A percentile compares a stretch with the other conserved stretches of the same genome.
Conservation (phyloP, 2,888 invertebrate species). For the Monopis laevigella region DNA sequence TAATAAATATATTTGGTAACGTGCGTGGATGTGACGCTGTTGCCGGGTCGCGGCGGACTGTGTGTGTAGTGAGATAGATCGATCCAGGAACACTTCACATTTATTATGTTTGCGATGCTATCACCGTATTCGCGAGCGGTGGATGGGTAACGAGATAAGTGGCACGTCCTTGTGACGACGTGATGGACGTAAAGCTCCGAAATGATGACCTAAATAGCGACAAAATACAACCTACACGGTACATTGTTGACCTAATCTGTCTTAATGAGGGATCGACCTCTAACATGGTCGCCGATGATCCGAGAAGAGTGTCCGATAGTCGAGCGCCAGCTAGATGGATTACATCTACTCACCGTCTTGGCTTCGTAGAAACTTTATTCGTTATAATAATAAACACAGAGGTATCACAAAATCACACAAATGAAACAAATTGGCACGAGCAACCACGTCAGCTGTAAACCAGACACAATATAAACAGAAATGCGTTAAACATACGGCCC, state of each 20-base stretch:
- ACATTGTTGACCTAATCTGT: conserved; percentile 34
- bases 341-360: too few species aligned
- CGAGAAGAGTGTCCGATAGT: too few species aligned
- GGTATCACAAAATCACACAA: conserved; percentile 5
- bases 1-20: too few species aligned
- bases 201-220: conserved; percentile 27
- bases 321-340: too few species aligned
- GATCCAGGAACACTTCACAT: conserved; percentile 10
- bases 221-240: conserved; percentile 2
- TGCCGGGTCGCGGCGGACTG: too few species aligned
- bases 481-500: conserved; percentile 8
- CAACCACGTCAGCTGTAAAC: conserved; percentile 11
- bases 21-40: too few species aligned
- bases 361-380: not conserved
- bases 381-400: not conserved
- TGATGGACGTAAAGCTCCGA: conserved; percentile 30
- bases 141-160: conserved; percentile 30
- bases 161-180: conserved; percentile 29
- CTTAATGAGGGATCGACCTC: conserved; percentile 18
- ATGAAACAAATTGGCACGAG: conserved; percentile 7
- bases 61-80: too few species aligned
- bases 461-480: conserved; percentile 11
- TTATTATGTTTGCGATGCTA: conserved; percentile 36
- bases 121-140: conserved; percentile 28
- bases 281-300: too few species aligned